These are phyloP conservation scores for Pristionchus exspectatus DNA, from an alignment of 2,888 invertebrate genomes.

Conservation along the genomic window DNA sequence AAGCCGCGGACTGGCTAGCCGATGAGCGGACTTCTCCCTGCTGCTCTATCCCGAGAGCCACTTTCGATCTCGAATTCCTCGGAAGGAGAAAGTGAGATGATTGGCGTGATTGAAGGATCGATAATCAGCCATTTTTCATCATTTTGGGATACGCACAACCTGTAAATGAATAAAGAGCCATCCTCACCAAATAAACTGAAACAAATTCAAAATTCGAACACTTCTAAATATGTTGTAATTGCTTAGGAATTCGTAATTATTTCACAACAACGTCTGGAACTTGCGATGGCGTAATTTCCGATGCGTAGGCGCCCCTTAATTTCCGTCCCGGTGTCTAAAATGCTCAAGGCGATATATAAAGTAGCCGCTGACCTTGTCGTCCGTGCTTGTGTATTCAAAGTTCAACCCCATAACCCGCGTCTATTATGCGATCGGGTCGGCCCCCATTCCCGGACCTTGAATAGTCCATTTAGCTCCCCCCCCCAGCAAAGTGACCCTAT, in stretches of 20 bases:
- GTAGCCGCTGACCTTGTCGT: not conserved
- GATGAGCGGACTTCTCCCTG: not conserved
- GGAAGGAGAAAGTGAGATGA: not conserved
- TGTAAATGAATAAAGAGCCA: too few relatives aligned
- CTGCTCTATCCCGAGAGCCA: not conserved
- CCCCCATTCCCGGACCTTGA: not conserved
- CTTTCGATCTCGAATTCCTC: conserved; percentile 1
- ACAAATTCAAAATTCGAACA: too few relatives aligned
- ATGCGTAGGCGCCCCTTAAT: not conserved
- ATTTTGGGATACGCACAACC: not conserved
- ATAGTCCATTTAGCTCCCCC: conserved; percentile 18
- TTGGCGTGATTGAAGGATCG: not conserved
- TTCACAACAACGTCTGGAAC: not conserved
- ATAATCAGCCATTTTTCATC: not conserved
- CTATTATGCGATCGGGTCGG: conserved; percentile 37
- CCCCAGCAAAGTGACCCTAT: not conserved
- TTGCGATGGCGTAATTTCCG: not conserved
- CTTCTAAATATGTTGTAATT: too few relatives aligned
- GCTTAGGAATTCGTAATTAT: not conserved
- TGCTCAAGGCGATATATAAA: not conserved
- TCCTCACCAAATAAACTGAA: too few relatives aligned
- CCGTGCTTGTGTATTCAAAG: not conserved
- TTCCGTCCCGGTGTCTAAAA: not conserved
- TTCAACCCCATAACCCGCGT: not conserved
- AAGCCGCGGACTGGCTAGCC: conserved; percentile 5